Conservation (phyloP, 2,113 vertebrate species). For the Megaceryle maxima region DNA sequence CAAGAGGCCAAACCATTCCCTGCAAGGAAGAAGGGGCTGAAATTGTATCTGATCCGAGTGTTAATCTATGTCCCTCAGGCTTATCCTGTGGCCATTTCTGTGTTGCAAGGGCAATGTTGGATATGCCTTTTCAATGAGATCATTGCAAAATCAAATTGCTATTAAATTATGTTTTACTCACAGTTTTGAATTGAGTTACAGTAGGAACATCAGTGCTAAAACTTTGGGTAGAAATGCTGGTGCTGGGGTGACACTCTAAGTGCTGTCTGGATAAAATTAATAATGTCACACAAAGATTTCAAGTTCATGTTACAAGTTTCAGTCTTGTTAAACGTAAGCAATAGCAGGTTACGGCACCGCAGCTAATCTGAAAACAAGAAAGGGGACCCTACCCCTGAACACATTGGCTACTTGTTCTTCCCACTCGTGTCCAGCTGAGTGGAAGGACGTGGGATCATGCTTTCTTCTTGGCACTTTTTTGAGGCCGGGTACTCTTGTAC, state of each 20-base stretch:
- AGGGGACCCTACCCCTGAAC: background rate
- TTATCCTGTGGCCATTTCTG: constrained; percentile 57
- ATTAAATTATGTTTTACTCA: constrained; percentile 70
- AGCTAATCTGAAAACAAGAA: background rate
- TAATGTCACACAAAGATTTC: background rate
- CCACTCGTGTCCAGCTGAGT: background rate
- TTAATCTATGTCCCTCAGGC: constrained; percentile 62
- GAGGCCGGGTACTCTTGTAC: accelerated
- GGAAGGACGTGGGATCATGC: accelerated
- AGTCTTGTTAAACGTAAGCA: background rate
- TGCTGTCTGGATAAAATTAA: background rate
- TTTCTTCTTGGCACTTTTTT: background rate
- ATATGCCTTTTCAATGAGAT: constrained; percentile 76
- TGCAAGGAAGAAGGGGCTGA: constrained; percentile 68
- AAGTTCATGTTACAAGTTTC: background rate
- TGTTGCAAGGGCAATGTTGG: constrained; percentile 15
- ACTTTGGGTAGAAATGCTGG: background rate
- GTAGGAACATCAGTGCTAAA: constrained; percentile 37
- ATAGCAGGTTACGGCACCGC: background rate
- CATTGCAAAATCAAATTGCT: constrained; percentile 70
- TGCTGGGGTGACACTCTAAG: background rate
- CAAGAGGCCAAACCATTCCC: constrained; percentile 39
- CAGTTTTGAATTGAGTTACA: constrained; percentile 58
- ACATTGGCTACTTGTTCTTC: background rate
- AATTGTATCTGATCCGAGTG: constrained; percentile 66